phyloP scores from a whole-genome alignment of 2,113 vertebrate genomes.

The Saguinus midas region DNA sequence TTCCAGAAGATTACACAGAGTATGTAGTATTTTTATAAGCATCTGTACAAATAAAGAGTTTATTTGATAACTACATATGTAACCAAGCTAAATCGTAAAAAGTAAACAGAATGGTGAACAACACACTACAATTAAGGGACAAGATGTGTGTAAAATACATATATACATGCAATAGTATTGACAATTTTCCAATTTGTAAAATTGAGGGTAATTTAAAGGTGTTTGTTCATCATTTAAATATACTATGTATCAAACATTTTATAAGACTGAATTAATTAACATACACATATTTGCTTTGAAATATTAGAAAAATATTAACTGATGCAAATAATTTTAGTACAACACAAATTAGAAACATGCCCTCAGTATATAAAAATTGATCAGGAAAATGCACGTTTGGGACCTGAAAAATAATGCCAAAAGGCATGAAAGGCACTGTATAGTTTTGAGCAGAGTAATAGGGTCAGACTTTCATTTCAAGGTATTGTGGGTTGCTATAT shows the following conservation, averaged over 20 bases:
- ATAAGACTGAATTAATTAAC: not conserved
- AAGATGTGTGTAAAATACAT: not conserved
- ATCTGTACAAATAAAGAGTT: not conserved
- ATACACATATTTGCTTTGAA: not conserved
- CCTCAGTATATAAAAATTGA: not conserved
- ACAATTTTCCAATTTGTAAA: not conserved
- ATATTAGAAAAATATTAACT: not conserved
- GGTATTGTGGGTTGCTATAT: not conserved
- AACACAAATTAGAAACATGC: not conserved
- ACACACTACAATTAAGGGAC: not conserved
- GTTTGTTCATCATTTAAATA: not conserved
- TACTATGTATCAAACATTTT: not conserved
- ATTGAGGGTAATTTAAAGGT: not conserved
- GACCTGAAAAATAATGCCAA: not conserved
- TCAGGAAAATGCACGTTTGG: not conserved
- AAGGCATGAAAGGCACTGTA: not conserved
- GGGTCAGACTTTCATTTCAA: not conserved
- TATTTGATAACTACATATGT: not conserved
- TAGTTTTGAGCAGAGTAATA: not conserved
- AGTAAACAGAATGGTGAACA: not conserved
- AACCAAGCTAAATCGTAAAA: not conserved
- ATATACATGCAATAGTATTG: not conserved
- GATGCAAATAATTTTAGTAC: not conserved
- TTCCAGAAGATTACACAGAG: not conserved
- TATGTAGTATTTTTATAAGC: not conserved